Conservation (phyloP, 64 coral and sea anemone genomes). For the Anthopleura sola region DNA sequence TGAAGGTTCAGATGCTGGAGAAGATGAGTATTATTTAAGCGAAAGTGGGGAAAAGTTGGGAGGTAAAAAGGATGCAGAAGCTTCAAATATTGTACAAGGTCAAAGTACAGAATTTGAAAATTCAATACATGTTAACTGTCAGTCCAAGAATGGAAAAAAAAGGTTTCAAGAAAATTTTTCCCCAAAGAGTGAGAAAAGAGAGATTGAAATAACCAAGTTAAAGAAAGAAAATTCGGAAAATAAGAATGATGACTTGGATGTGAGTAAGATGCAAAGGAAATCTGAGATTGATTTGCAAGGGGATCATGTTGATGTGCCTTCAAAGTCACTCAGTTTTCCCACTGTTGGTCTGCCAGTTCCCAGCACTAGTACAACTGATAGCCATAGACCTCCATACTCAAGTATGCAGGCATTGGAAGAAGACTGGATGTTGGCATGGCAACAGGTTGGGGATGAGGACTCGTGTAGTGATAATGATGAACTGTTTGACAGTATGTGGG, state of each 20-base stretch:
- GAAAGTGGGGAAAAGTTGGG: not conserved
- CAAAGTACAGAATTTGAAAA: not conserved
- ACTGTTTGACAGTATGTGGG: not conserved
- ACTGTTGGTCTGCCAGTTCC: not conserved
- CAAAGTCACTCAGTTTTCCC: not conserved
- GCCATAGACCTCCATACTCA: not conserved
- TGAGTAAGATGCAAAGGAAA: not conserved
- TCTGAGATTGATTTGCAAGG: not conserved
- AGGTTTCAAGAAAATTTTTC: not conserved
- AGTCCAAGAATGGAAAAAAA: not conserved
- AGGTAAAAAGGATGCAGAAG: not conserved
- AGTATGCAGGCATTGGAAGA: not conserved
- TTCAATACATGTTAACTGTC: not conserved
- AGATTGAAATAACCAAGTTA: not conserved
- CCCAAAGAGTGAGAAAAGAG: not conserved
- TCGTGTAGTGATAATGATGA: conserved; percentile 12
- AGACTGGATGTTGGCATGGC: conserved; percentile 21
- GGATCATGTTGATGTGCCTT: not conserved
- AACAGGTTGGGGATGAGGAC: not conserved
- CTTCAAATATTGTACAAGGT: not conserved
- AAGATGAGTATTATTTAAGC: not conserved
- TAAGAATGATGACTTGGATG: not conserved
- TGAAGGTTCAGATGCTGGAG: too few relatives aligned
- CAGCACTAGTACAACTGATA: not conserved
- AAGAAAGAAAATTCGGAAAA: not conserved